Conservation (phyloP, 2,797 vertebrate species). For the Acanthis flammea region DNA sequence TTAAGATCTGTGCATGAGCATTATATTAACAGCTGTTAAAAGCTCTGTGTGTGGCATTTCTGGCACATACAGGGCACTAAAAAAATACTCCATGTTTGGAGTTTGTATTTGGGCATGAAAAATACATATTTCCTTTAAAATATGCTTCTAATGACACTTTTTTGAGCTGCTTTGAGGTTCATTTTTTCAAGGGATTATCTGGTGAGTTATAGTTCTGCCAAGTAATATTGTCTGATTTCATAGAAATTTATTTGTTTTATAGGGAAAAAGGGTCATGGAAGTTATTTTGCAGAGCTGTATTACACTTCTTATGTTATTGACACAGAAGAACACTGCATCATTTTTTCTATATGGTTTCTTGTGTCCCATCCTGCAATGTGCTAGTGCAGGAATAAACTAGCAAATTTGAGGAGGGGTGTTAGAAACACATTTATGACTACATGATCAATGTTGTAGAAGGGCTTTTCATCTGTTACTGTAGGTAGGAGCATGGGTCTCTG, state of each 20-base stretch:
- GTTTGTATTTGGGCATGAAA: neutral
- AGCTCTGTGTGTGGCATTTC: neutral
- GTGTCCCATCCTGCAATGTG: neutral
- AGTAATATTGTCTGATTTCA: neutral
- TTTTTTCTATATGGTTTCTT: neutral
- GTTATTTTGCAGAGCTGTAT: neutral
- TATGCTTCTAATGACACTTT: neutral
- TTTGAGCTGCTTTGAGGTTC: neutral
- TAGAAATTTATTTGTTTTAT: neutral
- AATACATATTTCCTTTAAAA: neutral
- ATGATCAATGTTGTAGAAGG: neutral
- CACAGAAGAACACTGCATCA: neutral
- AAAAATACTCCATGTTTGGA: neutral
- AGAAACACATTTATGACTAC: fast-evolving
- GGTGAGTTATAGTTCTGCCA: neutral
- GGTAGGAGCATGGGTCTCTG: fast-evolving
- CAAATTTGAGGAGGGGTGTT: neutral
- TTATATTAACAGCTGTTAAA: neutral
- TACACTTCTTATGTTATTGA: neutral
- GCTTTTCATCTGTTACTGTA: neutral
- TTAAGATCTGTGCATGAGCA: neutral
- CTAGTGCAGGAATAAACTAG: neutral
- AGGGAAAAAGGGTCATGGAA: fast-evolving
- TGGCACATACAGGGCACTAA: neutral
- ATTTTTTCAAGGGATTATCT: neutral